Conservation (phyloP, 35 echinoderm and acorn worm genomes). For the Patiria miniata region DNA sequence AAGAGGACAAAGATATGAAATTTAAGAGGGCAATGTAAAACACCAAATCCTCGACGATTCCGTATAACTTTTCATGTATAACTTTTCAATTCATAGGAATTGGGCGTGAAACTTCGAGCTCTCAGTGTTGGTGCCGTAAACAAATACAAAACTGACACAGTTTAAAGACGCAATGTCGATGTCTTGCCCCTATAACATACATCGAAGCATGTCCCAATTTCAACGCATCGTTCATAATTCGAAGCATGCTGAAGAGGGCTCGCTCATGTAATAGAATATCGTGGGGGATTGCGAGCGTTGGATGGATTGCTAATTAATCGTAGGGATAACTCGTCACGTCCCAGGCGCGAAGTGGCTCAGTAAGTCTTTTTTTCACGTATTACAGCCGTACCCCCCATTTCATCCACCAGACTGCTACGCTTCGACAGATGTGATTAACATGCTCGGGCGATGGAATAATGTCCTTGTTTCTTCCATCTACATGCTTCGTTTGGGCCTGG, state of each 20-base stretch:
- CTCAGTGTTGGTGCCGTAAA: too few relatives aligned
- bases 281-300: not conserved
- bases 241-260: not conserved
- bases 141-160: too few relatives aligned
- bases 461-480: not conserved
- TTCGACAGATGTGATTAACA: constrained; percentile 28
- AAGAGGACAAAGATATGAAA: too few relatives aligned
- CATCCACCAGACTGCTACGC: too few relatives aligned
- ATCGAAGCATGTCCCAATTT: constrained; percentile 2
- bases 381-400: not conserved
- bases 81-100: too few relatives aligned
- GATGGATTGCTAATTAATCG: constrained; percentile 33
- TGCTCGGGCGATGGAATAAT: not conserved
- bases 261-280: constrained; percentile 22
- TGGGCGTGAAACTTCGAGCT: too few relatives aligned
- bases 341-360: not conserved
- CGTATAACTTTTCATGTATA: too few relatives aligned
- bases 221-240: constrained; percentile 1
- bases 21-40: too few relatives aligned
- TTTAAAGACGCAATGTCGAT: not conserved
- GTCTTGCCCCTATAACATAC: too few relatives aligned
- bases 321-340: constrained; percentile 13
- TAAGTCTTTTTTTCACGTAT: not conserved
- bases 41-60: too few relatives aligned
- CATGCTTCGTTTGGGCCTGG: too few relatives aligned